phyloP scores from a whole-genome alignment of 2,888 invertebrate genomes.

The Andrena camellia region DNA sequence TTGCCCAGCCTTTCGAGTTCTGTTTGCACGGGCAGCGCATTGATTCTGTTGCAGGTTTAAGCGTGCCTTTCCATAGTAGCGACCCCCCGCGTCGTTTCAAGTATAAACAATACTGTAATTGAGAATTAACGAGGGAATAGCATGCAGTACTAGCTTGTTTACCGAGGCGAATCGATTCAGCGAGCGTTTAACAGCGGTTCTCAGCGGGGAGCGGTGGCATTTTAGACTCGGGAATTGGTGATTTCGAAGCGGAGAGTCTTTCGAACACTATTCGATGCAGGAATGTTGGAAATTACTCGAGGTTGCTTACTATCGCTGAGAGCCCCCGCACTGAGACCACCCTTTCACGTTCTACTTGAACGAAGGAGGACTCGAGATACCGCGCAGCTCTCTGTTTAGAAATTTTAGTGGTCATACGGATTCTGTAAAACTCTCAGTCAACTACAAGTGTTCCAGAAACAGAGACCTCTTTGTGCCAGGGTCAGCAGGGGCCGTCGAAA shows the following conservation, averaged over 20 bases:
- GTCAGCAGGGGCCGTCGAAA: background rate
- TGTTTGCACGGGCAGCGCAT: background rate
- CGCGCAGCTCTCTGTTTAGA: background rate
- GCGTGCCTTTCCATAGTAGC: constrained; percentile 30
- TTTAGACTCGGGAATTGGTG: background rate
- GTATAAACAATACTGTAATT: constrained; percentile 79
- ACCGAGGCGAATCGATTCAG: constrained; percentile 59
- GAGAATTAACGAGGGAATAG: constrained; percentile 80
- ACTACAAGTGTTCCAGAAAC: constrained; percentile 10
- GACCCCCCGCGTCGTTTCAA: constrained; percentile 67
- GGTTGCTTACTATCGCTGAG: background rate
- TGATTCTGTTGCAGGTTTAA: background rate
- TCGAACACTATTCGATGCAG: background rate
- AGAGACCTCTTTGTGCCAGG: constrained; percentile 13
- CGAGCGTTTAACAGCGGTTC: constrained; percentile 52
- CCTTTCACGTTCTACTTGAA: background rate
- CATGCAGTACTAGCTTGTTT: constrained; percentile 73
- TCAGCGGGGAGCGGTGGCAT: constrained; percentile 8
- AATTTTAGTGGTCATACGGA: background rate
- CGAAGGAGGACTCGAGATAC: background rate
- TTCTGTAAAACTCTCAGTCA: background rate
- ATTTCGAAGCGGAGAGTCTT: background rate
- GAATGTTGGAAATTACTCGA: constrained; percentile 2
- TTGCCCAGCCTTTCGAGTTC: no score
- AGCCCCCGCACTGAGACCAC: background rate